phyloP scores from a whole-genome alignment of 2,888 invertebrate species.

The Drepanosiphum platanoidis region DNA sequence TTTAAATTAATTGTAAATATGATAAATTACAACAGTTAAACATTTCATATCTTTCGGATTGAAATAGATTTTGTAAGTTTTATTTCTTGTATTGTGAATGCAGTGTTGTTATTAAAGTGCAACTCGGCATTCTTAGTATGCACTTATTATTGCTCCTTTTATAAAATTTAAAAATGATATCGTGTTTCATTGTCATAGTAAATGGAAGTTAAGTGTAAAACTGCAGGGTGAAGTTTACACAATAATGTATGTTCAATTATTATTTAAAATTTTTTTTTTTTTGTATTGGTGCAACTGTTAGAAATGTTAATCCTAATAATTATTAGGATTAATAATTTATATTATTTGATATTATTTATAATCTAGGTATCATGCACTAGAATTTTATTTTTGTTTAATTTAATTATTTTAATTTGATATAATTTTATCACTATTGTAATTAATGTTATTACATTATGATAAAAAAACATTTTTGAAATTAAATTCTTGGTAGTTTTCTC shows the following conservation, averaged over 20 bases:
- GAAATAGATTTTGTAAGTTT: neutral
- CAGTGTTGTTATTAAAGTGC: constrained; percentile 34
- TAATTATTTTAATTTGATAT: constrained; percentile 34
- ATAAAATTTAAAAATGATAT: constrained; percentile 9
- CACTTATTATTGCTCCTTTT: neutral
- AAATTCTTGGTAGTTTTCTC: constrained; percentile 1
- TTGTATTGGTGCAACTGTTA: constrained; percentile 13
- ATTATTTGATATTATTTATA: neutral
- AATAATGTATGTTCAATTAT: constrained; percentile 7
- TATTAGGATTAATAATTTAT: constrained; percentile 13
- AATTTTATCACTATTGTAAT: neutral
- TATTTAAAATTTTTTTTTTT: constrained; percentile 17
- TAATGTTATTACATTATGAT: neutral
- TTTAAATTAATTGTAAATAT: neutral
- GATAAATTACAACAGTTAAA: constrained; percentile 11
- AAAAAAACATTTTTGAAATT: neutral
- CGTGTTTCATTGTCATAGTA: constrained; percentile 12
- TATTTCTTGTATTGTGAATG: neutral
- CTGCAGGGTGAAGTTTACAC: constrained; percentile 3
- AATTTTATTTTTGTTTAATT: constrained; percentile 10
- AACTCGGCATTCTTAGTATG: neutral
- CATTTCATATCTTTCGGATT: neutral
- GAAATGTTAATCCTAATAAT: constrained; percentile 35
- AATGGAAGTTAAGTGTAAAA: neutral
- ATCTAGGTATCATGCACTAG: neutral